Base-by-base conservation (phyloP, 2,113 vertebrate species). In the Globicephala melas region DNA sequence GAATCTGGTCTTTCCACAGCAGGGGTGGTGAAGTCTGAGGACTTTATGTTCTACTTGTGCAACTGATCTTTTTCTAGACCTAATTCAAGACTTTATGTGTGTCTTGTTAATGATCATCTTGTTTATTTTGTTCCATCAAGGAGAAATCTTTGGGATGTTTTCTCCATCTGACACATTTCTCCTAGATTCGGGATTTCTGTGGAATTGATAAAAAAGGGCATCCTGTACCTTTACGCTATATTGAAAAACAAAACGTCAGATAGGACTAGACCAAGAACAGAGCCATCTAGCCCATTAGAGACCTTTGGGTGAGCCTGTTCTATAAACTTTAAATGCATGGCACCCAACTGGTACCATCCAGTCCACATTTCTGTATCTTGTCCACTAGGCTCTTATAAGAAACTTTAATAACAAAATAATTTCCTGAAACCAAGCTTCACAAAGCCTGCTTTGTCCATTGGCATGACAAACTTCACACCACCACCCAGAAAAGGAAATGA, bases 51-150 rank as follows among this genome's bases (percentile, higher is more conserved):
- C 58, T 44, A 14, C 67, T 80, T 81, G 53, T 55, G 28, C 33
- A 70, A 90, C 26, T 63, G 44, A n/a, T 65, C 41, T 60, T 97
- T 79, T 76, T 47, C 47, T 86, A 83, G 71, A 74, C 33, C 36
- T 8, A 83, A 47, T 28, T 95, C 55, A 83, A 90, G 80, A 83
- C 38, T 88, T 85, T 44, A 12, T 26, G 31, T 26, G 7, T 5
- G 88, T 50, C 41, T 89, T 80, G 25, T 70, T 90, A 84, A 96
- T 10, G 62, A 74, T 53, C 63, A 68, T n/a, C 94, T 87, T 94
- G 28, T 53, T 93, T 92, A 63, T 73, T 94, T 92, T 47, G 53
- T n/a, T 47, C 44, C 23, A 53, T 65, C 36, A 68, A 2, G 25
- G 26, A n/a, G 31, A 83, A 88, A 80, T 76, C 62, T 74, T 91